phyloP scores from a whole-genome alignment of 2,797 vertebrate species.

The Epinephelus awoara region DNA sequence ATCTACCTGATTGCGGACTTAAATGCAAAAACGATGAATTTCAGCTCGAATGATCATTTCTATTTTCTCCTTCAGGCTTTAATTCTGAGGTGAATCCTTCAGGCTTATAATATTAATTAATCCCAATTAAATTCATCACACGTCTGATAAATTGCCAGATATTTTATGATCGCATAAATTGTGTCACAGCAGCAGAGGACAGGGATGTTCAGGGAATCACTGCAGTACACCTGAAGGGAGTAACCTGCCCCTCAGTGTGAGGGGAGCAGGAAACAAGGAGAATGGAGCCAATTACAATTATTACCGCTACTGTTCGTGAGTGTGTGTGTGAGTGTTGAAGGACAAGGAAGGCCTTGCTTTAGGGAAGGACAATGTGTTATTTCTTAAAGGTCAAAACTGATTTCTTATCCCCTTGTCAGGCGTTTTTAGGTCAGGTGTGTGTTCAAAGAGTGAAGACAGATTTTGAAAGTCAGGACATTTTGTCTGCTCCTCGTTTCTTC shows the following conservation, averaged over 20 bases:
- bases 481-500: background rate
- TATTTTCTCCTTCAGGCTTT: background rate
- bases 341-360: constrained; percentile 3
- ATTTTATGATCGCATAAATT: constrained; percentile 1
- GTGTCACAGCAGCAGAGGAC: constrained; percentile 20
- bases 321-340: constrained; percentile 5
- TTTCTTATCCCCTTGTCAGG: constrained; percentile 1
- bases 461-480: background rate
- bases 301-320: background rate
- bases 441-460: background rate
- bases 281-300: background rate
- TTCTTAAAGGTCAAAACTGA: constrained; percentile 39
- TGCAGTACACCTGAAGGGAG: background rate
- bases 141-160: background rate
- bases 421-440: constrained; percentile 19
- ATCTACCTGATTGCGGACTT: background rate
- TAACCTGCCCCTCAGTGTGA: background rate
- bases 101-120: constrained; percentile 3
- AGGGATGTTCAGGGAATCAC: background rate
- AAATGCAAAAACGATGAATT: background rate
- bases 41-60: background rate
- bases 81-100: constrained; percentile 1
- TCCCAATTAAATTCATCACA: constrained; percentile 16
- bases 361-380: constrained; percentile 26
- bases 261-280: background rate